A percentile compares a stretch with the other conserved stretches of the same genome.
These are phyloP conservation scores for Drosophila leonis DNA, from an alignment of 2,888 invertebrate genomes.

Conservation along the genomic window DNA sequence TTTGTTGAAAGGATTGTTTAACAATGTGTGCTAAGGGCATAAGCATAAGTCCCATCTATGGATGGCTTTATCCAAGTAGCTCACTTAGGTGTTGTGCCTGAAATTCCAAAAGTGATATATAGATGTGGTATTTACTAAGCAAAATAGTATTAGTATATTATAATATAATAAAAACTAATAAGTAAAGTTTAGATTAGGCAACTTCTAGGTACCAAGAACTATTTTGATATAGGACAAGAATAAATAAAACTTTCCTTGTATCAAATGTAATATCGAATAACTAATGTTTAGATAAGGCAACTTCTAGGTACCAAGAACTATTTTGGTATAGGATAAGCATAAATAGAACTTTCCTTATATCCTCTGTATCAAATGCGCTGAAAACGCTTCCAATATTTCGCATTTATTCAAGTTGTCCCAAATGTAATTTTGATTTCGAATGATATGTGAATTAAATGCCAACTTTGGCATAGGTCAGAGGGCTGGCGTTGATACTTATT, in stretches of 20 bases:
- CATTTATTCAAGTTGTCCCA: too few species aligned
- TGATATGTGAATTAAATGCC: not conserved
- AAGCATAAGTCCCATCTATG: not conserved
- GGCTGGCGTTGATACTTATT: constrained; percentile 6
- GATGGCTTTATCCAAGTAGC: too few species aligned
- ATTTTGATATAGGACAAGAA: not conserved
- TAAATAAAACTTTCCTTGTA: not conserved
- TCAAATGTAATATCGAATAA: too few species aligned
- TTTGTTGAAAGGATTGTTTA: not conserved
- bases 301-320: not conserved
- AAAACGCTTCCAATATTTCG: not conserved
- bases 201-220: too few species aligned
- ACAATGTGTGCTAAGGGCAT: not conserved
- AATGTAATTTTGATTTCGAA: not conserved
- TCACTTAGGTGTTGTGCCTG: not conserved
- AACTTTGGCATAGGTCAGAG: constrained; percentile 3
- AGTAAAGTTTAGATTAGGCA: too few species aligned
- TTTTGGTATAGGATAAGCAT: not conserved
- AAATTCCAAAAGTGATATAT: not conserved
- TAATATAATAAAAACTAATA: too few species aligned
- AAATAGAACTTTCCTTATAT: not conserved
- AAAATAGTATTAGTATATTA: not conserved
- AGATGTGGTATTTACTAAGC: not conserved
- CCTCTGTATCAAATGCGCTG: not conserved
- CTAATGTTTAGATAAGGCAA: too few species aligned